These are phyloP conservation scores for Agrilus cyanescens DNA, from an alignment of 2,888 invertebrate genomes.

Conservation along the genomic window DNA sequence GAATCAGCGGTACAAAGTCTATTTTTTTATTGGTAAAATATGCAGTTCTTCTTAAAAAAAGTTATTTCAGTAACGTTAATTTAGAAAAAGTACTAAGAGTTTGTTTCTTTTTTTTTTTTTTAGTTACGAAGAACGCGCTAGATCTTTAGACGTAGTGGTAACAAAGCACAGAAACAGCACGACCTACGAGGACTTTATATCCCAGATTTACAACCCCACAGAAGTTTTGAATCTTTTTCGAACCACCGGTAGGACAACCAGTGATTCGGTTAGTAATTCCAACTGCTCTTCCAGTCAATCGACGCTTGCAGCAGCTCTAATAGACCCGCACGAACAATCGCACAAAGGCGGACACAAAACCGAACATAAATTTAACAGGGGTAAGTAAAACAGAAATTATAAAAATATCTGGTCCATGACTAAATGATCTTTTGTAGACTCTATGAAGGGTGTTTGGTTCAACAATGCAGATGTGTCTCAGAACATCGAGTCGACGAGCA, in stretches of 20 bases:
- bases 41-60: too few relatives aligned
- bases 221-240: constrained; percentile 41
- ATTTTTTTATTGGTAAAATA: too few relatives aligned
- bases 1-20: too few relatives aligned
- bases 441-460: constrained; percentile 31
- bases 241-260: constrained; percentile 17
- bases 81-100: too few relatives aligned
- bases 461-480: constrained; percentile 29
- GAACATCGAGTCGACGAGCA: constrained; percentile 32
- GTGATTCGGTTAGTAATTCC: constrained; percentile 24
- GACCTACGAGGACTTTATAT: constrained; percentile 82
- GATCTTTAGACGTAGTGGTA: constrained; percentile 74
- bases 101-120: constrained; percentile 14
- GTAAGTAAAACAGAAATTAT: constrained; percentile 16
- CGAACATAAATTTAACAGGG: constrained; percentile 28
- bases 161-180: constrained; percentile 73
- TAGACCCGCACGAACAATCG: constrained; percentile 39
- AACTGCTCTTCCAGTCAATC: constrained; percentile 35
- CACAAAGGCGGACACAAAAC: constrained; percentile 26
- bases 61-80: too few relatives aligned
- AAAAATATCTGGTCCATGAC: background rate
- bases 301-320: constrained; percentile 45
- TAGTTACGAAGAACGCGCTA: constrained; percentile 85
- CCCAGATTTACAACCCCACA: constrained; percentile 57
- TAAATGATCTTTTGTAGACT: constrained; percentile 23